Conservation (phyloP, 2,113 vertebrate species). For the Pelmatolapia mariae region DNA sequence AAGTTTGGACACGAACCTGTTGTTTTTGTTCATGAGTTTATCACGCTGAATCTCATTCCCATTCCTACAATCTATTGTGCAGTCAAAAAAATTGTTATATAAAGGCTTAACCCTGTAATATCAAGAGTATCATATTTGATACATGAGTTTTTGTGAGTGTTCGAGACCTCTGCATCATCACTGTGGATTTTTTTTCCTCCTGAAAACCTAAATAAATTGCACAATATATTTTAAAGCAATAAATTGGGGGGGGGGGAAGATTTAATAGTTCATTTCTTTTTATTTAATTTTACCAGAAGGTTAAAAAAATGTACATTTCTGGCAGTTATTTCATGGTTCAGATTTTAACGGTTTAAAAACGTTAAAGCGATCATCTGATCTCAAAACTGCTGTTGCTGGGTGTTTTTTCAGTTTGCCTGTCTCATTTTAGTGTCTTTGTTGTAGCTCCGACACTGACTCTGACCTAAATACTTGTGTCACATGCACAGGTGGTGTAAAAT, state of each 20-base stretch:
- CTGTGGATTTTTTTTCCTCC: neutral
- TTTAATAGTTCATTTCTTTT: neutral
- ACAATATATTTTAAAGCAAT: neutral
- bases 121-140: neutral
- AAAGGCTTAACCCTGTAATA: neutral
- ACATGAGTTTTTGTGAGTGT: neutral
- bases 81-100: neutral
- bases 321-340: neutral
- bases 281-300: neutral
- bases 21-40: neutral
- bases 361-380: neutral
- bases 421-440: neutral
- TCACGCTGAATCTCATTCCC: neutral
- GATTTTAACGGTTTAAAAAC: neutral
- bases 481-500: neutral
- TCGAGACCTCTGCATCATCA: neutral
- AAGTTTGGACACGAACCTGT: neutral
- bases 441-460: neutral
- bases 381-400: neutral
- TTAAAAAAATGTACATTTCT: neutral
- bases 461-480: neutral
- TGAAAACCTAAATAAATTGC: neutral
- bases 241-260: no score
- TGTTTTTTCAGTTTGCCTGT: neutral
- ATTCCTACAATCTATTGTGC: neutral